A percentile compares a stretch with the other conserved stretches of the same genome.
Evolutionary conservation across 2,797 vertebrate species (phyloP).

Genomic region (Sebastes hopkinsi): DNA sequence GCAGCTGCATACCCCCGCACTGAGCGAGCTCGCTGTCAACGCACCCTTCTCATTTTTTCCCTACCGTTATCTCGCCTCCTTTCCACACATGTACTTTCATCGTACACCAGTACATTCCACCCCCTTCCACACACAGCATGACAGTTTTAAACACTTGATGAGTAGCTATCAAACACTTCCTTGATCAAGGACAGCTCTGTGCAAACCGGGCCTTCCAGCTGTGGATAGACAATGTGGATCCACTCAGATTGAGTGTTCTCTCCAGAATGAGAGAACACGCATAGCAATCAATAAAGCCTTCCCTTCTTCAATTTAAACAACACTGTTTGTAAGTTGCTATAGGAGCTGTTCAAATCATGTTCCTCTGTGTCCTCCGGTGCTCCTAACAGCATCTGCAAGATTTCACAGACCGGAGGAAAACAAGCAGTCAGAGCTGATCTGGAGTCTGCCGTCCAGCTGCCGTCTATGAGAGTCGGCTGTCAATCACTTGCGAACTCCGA

Average conservation of each 20-base stretch:
- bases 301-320: constrained; percentile 8
- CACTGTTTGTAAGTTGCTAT: constrained; percentile 5
- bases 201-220: constrained; percentile 54
- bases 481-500: too few species aligned
- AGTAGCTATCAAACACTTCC: constrained; percentile 60
- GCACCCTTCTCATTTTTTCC: constrained; percentile 40
- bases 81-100: constrained; percentile 4
- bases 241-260: constrained; percentile 8
- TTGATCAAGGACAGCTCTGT: constrained; percentile 48
- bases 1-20: constrained; percentile 9
- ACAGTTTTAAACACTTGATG: constrained; percentile 46
- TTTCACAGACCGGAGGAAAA: too few species aligned
- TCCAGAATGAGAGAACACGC: constrained; percentile 27
- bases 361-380: too few species aligned
- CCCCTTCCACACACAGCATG: constrained; percentile 23
- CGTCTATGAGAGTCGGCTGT: too few species aligned
- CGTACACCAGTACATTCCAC: constrained; percentile 11
- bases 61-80: constrained; percentile 22
- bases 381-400: too few species aligned
- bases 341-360: neutral
- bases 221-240: constrained; percentile 43
- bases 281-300: constrained; percentile 49
- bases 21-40: constrained; percentile 27
- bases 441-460: too few species aligned
- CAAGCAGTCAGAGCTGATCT: too few species aligned